A percentile compares a stretch with the other conserved stretches of the same genome.
Evolutionary conservation across 2,113 vertebrate species (phyloP).

Genomic region (Corydoras maculifer): DNA sequence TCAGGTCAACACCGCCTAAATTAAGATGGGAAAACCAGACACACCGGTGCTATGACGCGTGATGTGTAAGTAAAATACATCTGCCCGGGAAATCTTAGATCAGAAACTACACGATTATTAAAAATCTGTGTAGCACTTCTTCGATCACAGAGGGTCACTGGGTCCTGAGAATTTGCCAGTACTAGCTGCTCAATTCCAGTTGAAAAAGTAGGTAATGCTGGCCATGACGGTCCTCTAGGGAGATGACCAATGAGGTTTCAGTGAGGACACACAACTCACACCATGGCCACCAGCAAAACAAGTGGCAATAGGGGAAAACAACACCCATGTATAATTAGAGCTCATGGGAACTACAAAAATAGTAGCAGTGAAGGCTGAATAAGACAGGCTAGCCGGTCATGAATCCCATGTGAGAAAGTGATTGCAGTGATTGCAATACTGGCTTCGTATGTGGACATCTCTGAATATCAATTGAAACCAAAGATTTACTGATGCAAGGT

Average conservation of each 20-base stretch:
- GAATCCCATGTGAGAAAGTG: background rate
- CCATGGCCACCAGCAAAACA: conserved; percentile 20
- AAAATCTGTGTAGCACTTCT: no score
- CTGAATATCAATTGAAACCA: conserved; percentile 1
- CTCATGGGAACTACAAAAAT: conserved; percentile 26
- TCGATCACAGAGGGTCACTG: no score
- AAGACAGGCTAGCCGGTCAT: background rate
- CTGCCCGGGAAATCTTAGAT: background rate
- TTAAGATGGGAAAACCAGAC: background rate
- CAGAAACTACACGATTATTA: background rate
- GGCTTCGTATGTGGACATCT: background rate
- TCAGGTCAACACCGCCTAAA: no score
- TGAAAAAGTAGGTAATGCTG: background rate
- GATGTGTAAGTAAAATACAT: background rate
- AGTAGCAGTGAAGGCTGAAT: conserved; percentile 18
- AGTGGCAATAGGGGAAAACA: conserved; percentile 21
- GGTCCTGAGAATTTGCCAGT: no score
- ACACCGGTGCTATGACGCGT: background rate
- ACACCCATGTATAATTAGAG: conserved; percentile 34
- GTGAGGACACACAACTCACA: conserved; percentile 17
- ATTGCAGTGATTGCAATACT: conserved; percentile 8
- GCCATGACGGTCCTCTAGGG: background rate
- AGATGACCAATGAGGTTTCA: conserved; percentile 7
- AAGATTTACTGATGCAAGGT: background rate
- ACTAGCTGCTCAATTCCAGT: background rate